Evolutionary conservation across 2,797 vertebrate species (phyloP), one percentile per base, ranked within the genome.

Genomic region (Poeciliopsis turneri): DNA sequence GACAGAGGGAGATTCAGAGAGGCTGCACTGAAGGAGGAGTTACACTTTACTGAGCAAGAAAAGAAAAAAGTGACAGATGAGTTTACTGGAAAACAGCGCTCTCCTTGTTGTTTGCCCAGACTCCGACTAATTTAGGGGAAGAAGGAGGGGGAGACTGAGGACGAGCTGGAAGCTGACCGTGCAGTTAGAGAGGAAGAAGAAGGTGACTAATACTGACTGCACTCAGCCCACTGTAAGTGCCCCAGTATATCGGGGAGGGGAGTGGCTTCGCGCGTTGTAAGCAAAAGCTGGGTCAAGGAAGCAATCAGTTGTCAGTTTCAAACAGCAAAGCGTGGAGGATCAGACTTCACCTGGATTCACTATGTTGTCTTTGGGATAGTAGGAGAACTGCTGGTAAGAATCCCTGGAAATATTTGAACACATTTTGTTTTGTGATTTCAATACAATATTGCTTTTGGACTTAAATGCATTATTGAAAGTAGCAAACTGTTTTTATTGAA

Each of bases 161-260:
- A 78, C 84, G 59, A 85, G 83, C 84, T 84, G 89, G 93, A 93
- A 92, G 89, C 88, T 90, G 89, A 88, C 83, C 83, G 82, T 79
- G 87, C 86, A 64, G 64, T 85, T 79, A 47, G 77, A 84, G 72
- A 84, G 82, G 76, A 80, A 68, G 83, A 87, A 80, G 85, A 88
- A 91, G 87, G 87, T 95, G 95, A 95, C 94, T 94, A 92, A 95
- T 79, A 86, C 89, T 83, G 92, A 91, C 85, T 89, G 88, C 84
- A 86, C 81, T 90, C 90, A 84, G 86, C 41, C 61, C 87, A 82
- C 92, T 92, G 90, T 91, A 88, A 90, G 74, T 82, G 45, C 41
- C 76, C 82, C 39, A 77, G 78, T 57, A 74, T 79, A 84, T 68
- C 80, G 16, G 74, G 49, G 49, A 53, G 33, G 74, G 91, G 90